Base-by-base conservation (phyloP, 2,797 vertebrate species). In the Arremon brunneinucha region DNA sequence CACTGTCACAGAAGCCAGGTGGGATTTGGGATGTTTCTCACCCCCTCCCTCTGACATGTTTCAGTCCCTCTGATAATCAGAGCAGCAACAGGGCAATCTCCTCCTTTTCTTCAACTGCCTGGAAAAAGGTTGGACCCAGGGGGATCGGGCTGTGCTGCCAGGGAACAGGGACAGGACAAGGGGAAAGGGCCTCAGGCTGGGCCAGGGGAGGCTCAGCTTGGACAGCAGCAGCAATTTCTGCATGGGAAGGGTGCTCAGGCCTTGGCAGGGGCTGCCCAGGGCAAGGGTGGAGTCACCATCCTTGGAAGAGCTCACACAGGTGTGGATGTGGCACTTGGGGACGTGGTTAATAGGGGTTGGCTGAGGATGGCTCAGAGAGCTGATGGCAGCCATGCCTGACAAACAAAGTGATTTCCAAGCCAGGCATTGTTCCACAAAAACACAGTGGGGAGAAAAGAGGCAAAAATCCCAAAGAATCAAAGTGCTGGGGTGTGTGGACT, bases 91-190 rank as follows among this genome's bases (percentile, higher is more conserved):
- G 17, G 6, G 14, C 18, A 37, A 60, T 27, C 34, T 67, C 9
- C 18, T 47, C 30, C 6, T 10, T 27, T 52, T 37, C 52, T 34
- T 2, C 26, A 41, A 3, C 11, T 59, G 1, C 30, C 39, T 32
- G 34, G 30, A 8, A 30, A 34, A 46, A 67, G 8, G 12, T 2
- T 60, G 53, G 46, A 74, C 14, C 24, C 0, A 52, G 2, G 1
- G 3, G 9, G 1, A 1, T 59, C 0, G 0, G 14, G 46, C 34
- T 81, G 0, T 72, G n/a, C 59, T 80, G 3, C 32, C 67, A 44
- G 59, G 39, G 53, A 46, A 35, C 68, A 53, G 47, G 39, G 24
- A 57, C 62, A 60, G 53, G 28, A 27, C 4, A 15, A 59, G 44
- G 12, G 41, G 8, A 60, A 59, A 81, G 0, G 4, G 39, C 34